Percentiles rank a stretch among this genome's conserved stretches.
These are phyloP conservation scores for Drosophila chauvacae DNA, from an alignment of 1,140 invertebrate genomes.

Conservation along the genomic window DNA sequence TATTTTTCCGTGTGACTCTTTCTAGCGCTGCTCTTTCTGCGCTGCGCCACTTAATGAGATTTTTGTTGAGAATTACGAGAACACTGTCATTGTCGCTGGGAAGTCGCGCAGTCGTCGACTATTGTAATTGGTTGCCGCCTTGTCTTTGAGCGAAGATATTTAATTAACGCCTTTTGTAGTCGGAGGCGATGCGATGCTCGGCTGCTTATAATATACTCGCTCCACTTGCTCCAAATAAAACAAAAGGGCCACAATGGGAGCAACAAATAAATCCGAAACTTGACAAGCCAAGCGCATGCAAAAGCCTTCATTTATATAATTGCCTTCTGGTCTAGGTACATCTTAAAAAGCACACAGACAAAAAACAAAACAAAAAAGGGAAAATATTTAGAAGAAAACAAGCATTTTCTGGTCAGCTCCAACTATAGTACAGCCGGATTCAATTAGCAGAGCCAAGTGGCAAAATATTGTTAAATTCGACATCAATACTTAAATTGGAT, in stretches of 20 bases:
- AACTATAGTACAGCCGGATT: slow-evolving; percentile 2
- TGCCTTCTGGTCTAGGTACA: slow-evolving; percentile 33
- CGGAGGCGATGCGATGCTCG: slow-evolving; percentile 22
- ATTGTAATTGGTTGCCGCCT: slow-evolving; percentile 65
- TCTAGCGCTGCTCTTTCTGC: slow-evolving; percentile 13
- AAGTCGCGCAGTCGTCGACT: slow-evolving; percentile 29
- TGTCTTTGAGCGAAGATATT: slow-evolving; percentile 76
- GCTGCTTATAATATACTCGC: slow-evolving; percentile 27
- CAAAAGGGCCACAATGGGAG: slow-evolving; percentile 26
- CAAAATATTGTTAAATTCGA: slow-evolving; percentile 33
- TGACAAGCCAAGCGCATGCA: slow-evolving; percentile 51
- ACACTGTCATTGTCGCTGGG: slow-evolving; percentile 45
- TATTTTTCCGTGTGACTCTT: slow-evolving; percentile 16
- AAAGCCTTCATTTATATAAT: slow-evolving; percentile 45
- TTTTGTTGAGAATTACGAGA: slow-evolving; percentile 66
- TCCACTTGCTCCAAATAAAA: slow-evolving; percentile 9
- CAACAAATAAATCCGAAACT: slow-evolving; percentile 59
- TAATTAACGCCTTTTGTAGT: slow-evolving; percentile 79
- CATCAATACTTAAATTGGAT: slow-evolving; percentile 34
- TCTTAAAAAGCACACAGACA: neutral
- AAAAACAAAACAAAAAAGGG: neutral
- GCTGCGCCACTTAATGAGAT: slow-evolving; percentile 70
- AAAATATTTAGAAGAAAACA: slow-evolving; percentile 8
- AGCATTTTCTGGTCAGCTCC: slow-evolving; percentile 6
- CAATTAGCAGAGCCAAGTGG: slow-evolving; percentile 34